phyloP scores from a whole-genome alignment of 1,140 invertebrate genomes.

The Cotesia vestalis region DNA sequence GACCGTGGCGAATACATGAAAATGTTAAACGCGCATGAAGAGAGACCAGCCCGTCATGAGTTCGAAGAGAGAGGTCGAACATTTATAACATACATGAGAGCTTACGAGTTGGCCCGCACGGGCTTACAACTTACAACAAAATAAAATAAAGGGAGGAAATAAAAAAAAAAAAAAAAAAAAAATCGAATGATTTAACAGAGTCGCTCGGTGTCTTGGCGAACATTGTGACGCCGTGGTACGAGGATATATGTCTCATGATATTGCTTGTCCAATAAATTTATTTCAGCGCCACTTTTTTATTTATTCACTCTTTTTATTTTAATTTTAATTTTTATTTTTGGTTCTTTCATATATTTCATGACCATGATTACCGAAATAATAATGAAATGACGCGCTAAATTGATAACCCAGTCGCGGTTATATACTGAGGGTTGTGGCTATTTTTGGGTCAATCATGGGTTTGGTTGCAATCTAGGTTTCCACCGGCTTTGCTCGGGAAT shows the following conservation, averaged over 20 bases:
- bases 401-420: too few species aligned
- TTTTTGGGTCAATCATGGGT: too few species aligned
- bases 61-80: not conserved
- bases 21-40: conserved; percentile 40
- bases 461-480: not conserved
- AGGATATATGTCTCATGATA: conserved; percentile 40
- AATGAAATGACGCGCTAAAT: too few species aligned
- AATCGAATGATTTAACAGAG: conserved; percentile 43
- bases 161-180: conserved; percentile 3
- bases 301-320: conserved; percentile 25
- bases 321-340: conserved; percentile 20
- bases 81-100: conserved; percentile 38
- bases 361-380: too few species aligned
- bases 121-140: conserved; percentile 24
- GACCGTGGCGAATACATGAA: conserved; percentile 41
- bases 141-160: conserved; percentile 3
- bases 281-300: conserved; percentile 21
- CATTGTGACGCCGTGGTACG: conserved; percentile 40
- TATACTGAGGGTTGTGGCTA: too few species aligned
- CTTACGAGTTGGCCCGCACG: conserved; percentile 30
- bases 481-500: not conserved
- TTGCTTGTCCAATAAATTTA: conserved; percentile 41
- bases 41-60: conserved; percentile 26
- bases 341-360: not conserved
- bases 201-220: conserved; percentile 30